Evolutionary conservation across 2,113 vertebrate genomes (phyloP).

Genomic region (Hyperopisus bebe): DNA sequence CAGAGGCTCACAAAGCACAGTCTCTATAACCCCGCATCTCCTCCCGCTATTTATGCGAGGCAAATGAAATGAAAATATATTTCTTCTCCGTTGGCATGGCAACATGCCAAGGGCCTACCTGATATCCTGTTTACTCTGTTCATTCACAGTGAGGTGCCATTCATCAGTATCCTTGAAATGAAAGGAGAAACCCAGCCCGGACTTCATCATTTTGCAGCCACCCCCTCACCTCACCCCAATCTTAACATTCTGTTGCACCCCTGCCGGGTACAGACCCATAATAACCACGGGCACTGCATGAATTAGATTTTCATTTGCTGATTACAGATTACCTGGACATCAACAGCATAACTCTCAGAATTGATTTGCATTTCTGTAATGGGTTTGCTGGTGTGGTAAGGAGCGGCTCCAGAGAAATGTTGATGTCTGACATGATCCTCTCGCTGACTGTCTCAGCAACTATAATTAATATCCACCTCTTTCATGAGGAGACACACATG

Average conservation of each 20-base stretch:
- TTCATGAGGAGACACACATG: neutral
- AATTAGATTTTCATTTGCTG: neutral
- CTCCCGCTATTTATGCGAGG: conserved; percentile 41
- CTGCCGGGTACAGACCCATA: neutral
- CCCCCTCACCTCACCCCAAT: neutral
- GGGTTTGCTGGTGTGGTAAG: neutral
- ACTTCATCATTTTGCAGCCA: neutral
- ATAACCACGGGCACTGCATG: neutral
- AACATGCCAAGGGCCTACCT: conserved; percentile 49
- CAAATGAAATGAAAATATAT: conserved; percentile 46
- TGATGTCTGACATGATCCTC: neutral
- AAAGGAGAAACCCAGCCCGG: neutral
- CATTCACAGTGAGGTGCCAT: neutral
- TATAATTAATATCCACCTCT: neutral
- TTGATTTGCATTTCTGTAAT: neutral
- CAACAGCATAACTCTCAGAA: neutral
- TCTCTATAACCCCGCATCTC: conserved; percentile 19
- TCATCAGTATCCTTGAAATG: conserved; percentile 10
- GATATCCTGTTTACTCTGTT: conserved; percentile 32
- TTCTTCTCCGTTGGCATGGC: conserved; percentile 54
- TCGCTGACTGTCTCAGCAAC: no score
- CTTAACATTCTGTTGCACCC: neutral
- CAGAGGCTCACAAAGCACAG: conserved; percentile 10
- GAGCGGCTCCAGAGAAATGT: neutral
- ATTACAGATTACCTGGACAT: neutral